A percentile compares a stretch with the other conserved stretches of the same genome.
phyloP scores from a whole-genome alignment of 2,888 invertebrate genomes.

The Phrixothrix hirtus region DNA sequence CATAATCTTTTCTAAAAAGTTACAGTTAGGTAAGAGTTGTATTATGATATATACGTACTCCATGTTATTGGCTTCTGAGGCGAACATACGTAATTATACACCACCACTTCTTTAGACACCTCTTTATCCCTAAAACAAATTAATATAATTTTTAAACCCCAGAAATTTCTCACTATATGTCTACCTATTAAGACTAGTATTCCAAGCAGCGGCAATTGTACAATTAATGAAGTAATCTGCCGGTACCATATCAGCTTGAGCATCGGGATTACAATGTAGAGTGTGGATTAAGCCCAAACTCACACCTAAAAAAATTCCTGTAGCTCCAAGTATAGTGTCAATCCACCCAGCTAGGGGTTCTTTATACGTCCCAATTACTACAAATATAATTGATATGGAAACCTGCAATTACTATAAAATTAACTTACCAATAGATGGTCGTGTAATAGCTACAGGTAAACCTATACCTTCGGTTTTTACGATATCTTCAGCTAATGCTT shows the following conservation, averaged over 20 bases:
- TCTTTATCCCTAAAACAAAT: no score
- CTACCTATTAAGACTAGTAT: no score
- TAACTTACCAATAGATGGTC: slow-evolving; percentile 65
- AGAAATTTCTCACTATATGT: no score
- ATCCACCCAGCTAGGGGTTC: slow-evolving; percentile 64
- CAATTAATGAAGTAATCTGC: slow-evolving; percentile 81
- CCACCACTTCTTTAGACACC: not conserved
- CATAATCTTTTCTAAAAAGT: not conserved
- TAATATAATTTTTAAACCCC: no score
- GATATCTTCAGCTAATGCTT: slow-evolving; percentile 69
- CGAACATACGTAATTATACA: not conserved
- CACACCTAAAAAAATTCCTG: slow-evolving; percentile 57
- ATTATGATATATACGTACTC: not conserved
- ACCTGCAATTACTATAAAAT: not conserved
- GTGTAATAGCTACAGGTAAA: slow-evolving; percentile 68
- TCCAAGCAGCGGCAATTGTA: slow-evolving; percentile 77
- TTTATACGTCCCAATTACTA: slow-evolving; percentile 48
- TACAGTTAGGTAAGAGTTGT: not conserved
- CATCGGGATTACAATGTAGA: slow-evolving; percentile 58
- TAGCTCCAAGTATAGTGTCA: slow-evolving; percentile 70
- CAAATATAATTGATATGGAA: not conserved
- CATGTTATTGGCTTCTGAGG: not conserved
- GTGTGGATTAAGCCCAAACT: slow-evolving; percentile 63
- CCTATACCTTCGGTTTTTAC: slow-evolving; percentile 59
- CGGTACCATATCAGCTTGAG: slow-evolving; percentile 72